Evolutionary conservation across 2,113 vertebrate genomes (phyloP).

Genomic region (Clinocottus analis): DNA sequence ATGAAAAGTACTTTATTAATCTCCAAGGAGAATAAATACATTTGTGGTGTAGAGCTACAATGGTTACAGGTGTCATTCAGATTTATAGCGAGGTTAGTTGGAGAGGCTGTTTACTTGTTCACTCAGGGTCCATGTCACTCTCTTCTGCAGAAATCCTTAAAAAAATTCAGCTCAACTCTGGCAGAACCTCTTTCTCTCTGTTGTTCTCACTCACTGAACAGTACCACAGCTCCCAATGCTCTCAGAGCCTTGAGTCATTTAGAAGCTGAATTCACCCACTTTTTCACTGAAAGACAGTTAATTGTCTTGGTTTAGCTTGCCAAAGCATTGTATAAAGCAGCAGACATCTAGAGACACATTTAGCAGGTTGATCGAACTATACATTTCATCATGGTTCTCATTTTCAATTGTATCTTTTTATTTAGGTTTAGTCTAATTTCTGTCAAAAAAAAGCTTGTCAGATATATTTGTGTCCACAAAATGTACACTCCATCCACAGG

Average conservation of each 20-base stretch:
- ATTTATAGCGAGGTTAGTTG: neutral
- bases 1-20: no score
- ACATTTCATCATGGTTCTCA: neutral
- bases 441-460: neutral
- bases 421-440: neutral
- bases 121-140: conserved; percentile 3
- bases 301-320: neutral
- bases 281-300: neutral
- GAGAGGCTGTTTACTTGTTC: conserved; percentile 2
- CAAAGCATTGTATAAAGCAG: neutral
- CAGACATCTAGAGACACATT: neutral
- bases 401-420: neutral
- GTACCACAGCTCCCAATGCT: neutral
- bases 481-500: neutral
- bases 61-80: neutral
- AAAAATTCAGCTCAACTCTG: neutral
- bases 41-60: neutral
- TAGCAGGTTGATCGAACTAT: neutral
- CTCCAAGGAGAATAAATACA: no score
- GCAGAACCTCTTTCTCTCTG: neutral
- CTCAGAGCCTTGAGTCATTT: neutral
- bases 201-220: neutral
- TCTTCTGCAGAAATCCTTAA: conserved; percentile 1
- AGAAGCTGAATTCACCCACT: neutral
- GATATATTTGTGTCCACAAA: neutral